Conservation (phyloP, 1,140 invertebrate genomes). For the Agrilus planipennis region DNA sequence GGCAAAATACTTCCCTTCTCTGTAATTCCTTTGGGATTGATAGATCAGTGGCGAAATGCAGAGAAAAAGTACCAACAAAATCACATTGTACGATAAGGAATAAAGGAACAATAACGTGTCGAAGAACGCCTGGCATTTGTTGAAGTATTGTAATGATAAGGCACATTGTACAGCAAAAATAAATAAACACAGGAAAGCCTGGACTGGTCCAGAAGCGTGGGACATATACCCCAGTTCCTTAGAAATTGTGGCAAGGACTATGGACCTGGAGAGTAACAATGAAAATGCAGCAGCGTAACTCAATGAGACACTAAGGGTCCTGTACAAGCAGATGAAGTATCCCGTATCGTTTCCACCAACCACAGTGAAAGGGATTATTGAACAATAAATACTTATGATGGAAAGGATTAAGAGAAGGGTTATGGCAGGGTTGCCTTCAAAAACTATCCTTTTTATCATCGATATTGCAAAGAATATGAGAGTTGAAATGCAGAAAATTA, state of each 20-base stretch:
- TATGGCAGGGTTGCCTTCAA: conserved; percentile 39
- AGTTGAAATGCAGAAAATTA: conserved; percentile 37
- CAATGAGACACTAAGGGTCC: conserved; percentile 35
- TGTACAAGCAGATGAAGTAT: conserved; percentile 16
- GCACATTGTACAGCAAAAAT: conserved; percentile 43
- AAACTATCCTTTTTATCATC: conserved; percentile 35
- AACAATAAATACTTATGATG: conserved; percentile 39
- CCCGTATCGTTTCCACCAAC: conserved; percentile 21
- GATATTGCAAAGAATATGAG: conserved; percentile 36
- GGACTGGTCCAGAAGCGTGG: conserved; percentile 46
- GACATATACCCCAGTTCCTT: conserved; percentile 46
- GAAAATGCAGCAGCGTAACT: conserved; percentile 44
- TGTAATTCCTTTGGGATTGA: conserved; percentile 48
- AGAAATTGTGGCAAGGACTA: conserved; percentile 44
- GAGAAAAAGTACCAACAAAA: conserved; percentile 40
- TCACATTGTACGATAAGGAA: conserved; percentile 40
- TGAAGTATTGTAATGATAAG: conserved; percentile 36
- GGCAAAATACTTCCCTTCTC: conserved; percentile 43
- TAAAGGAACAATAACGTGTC: conserved; percentile 33
- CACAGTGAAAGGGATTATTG: conserved; percentile 44
- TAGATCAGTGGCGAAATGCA: conserved; percentile 41
- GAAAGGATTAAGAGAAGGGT: conserved; percentile 36
- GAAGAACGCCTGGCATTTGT: conserved; percentile 35
- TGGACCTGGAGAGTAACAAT: conserved; percentile 40
- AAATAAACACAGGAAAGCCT: conserved; percentile 42